These are phyloP conservation scores for Prosapia bicincta DNA, from an alignment of 2,888 invertebrate genomes.

Conservation along the genomic window DNA sequence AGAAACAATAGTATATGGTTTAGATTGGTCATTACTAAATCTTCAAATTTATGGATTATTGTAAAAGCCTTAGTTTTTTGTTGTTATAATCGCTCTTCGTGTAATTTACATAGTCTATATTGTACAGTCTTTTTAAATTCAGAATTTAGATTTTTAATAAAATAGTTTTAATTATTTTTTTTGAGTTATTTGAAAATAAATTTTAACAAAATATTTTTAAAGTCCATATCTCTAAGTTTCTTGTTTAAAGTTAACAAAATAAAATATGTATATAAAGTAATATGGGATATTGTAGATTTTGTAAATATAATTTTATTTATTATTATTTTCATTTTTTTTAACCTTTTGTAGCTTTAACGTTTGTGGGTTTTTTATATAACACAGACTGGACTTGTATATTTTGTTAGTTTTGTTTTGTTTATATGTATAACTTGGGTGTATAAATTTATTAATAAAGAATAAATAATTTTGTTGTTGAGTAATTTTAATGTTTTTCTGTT, in stretches of 20 bases:
- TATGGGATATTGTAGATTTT: constrained; percentile 2
- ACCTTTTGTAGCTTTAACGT: neutral
- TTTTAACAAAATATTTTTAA: neutral
- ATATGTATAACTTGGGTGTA: neutral
- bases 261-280: neutral
- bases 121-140: neutral
- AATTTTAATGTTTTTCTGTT: constrained; percentile 2
- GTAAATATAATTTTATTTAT: neutral
- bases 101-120: neutral
- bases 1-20: neutral
- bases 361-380: neutral
- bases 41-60: neutral
- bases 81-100: neutral
- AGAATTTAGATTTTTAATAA: neutral
- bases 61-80: neutral
- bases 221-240: neutral
- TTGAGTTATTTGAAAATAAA: neutral
- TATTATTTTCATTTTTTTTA: neutral
- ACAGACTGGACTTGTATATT: neutral
- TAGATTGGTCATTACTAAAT: neutral
- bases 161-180: neutral
- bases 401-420: constrained; percentile 2
- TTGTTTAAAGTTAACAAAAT: neutral
- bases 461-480: neutral
- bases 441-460: neutral